Conservation (phyloP, 2,797 vertebrate species). For the Triplophysa yarkandensis region DNA sequence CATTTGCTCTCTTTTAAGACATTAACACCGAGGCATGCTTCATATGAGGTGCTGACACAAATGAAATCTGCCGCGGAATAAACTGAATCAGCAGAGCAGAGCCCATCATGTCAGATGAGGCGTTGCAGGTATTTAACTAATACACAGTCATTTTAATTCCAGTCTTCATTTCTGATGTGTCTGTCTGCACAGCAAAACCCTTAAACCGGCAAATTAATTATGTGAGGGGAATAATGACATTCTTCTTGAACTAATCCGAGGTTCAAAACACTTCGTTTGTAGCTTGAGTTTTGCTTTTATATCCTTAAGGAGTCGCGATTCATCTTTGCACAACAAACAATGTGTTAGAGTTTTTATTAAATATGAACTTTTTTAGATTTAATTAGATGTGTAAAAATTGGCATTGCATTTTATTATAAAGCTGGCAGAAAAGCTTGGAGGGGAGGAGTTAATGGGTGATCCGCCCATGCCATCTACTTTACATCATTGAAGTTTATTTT, state of each 20-base stretch:
- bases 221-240: conserved; percentile 14
- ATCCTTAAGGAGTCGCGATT: neutral
- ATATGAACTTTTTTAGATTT: neutral
- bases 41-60: conserved; percentile 17
- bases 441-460: no score
- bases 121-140: conserved; percentile 33
- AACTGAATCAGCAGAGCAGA: conserved; percentile 42
- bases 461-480: no score
- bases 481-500: no score
- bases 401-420: no score
- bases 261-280: neutral
- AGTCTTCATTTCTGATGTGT: conserved; percentile 35
- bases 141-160: conserved; percentile 36
- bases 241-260: neutral
- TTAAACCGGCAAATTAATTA: neutral
- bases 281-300: neutral
- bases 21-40: neutral
- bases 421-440: no score
- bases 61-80: conserved; percentile 28
- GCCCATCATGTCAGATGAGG: conserved; percentile 41
- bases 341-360: neutral
- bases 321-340: neutral
- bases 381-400: no score
- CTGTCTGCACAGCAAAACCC: conserved; percentile 39
- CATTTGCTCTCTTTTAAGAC: neutral